Base-by-base conservation (phyloP, 2,888 invertebrate species). In the Stenodera caucasica region DNA sequence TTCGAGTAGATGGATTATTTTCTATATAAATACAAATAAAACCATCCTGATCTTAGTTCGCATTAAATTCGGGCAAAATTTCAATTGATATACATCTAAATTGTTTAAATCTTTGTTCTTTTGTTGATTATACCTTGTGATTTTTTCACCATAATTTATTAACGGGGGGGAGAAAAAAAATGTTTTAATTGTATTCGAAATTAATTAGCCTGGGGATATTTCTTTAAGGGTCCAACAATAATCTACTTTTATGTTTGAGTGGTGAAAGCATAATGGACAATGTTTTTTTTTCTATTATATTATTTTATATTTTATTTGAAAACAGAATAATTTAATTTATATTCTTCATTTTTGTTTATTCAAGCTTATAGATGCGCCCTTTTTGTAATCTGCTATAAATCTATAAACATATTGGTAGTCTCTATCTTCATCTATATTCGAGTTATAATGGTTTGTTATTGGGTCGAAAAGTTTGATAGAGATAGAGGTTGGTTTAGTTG, bases 321-420 rank as follows among this genome's bases (percentile, higher is more conserved):
- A 58, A 62, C 62, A 62, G 58, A 56, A 62, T 58, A 62, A 62
- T 58, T 62, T 62, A 45, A 37, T 49, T 51, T 58, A 62, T 58
- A 62, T 58, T 62, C 40, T 58, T 51, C 29, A 30, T 55, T 21
- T 3, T 18, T 62, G 56, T 56, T 54, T 62, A 58, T 56, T 56
- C 55, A 59, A 62, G 52, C 53, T 62, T 50, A 62, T 56, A 58
- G 56, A 61, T 61, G 58, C 26, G 40, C 33, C 40, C 23, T 18
- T 52, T 18, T 57, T 23, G 50, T 30, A 40, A 45, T 26, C 26
- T n/a, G n/a, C n/a, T n/a, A n/a, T n/a, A n/a, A n/a, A n/a, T n/a
- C n/a, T n/a, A n/a, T n/a, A n/a, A n/a, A n/a, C n/a, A n/a, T n/a
- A n/a, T n/a, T n/a, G n/a, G n/a, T n/a, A n/a, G n/a, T n/a, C n/a